These are phyloP conservation scores for Theocolax elegans DNA, from an alignment of 1,140 invertebrate species.

Conservation along the genomic window DNA sequence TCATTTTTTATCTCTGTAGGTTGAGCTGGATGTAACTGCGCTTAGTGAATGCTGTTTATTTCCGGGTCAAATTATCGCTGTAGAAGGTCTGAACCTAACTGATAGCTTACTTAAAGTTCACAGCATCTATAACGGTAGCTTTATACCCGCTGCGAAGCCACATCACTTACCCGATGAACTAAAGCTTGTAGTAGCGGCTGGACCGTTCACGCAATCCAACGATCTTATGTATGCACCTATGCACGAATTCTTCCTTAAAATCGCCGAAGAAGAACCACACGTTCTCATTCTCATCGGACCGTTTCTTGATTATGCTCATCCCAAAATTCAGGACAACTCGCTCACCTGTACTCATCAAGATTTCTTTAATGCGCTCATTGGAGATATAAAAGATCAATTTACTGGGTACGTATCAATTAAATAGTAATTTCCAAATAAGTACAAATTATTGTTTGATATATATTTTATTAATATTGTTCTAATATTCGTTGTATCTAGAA, in stretches of 20 bases:
- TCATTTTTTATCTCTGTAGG: constrained; percentile 49
- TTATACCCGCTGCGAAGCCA: constrained; percentile 44
- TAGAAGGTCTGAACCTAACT: constrained; percentile 77
- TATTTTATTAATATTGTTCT: background rate
- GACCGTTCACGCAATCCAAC: constrained; percentile 83
- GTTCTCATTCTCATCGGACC: constrained; percentile 85
- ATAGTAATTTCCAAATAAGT: constrained; percentile 20
- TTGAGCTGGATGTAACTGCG: constrained; percentile 72
- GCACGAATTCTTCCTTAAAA: constrained; percentile 78
- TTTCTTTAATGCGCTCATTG: constrained; percentile 77
- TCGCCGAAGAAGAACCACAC: constrained; percentile 79
- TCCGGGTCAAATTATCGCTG: constrained; percentile 85
- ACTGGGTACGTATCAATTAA: constrained; percentile 66
- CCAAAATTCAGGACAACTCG: constrained; percentile 67
- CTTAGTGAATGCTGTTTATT: constrained; percentile 81
- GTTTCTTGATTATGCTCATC: constrained; percentile 80
- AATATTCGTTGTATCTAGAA: constrained; percentile 65
- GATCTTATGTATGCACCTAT: constrained; percentile 84
- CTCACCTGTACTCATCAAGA: constrained; percentile 73
- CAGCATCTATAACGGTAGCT: constrained; percentile 71
- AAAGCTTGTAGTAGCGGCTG: constrained; percentile 80
- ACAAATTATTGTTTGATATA: too few species aligned
- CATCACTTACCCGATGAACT: constrained; percentile 63
- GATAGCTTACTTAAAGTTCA: constrained; percentile 77
- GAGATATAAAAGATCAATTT: constrained; percentile 71